A percentile compares a stretch with the other conserved stretches of the same genome.
phyloP scores from a whole-genome alignment of 2,888 invertebrate species.

The Mallateleia sp. region DNA sequence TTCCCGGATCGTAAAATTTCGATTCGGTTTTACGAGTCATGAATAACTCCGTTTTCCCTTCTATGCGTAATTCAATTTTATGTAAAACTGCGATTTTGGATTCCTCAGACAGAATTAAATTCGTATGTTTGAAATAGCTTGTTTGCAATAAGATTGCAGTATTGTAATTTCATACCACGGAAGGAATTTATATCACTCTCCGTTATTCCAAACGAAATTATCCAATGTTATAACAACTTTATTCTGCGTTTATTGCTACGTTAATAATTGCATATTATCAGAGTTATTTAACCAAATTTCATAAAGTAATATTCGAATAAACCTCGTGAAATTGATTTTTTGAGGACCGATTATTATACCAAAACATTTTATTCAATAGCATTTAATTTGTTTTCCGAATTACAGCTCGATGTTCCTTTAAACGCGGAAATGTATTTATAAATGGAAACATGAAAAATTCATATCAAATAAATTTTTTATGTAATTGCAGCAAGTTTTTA shows the following conservation, averaged over 20 bases:
- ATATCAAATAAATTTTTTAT: slow-evolving; percentile 3
- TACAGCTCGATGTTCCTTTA: no score
- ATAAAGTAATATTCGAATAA: neutral
- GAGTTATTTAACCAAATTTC: neutral
- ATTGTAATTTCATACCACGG: slow-evolving; percentile 49
- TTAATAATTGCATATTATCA: slow-evolving; percentile 20
- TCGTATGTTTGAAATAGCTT: slow-evolving; percentile 56
- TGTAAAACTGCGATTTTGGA: slow-evolving; percentile 59
- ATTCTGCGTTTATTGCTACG: slow-evolving; percentile 6
- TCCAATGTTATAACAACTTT: slow-evolving; percentile 19
- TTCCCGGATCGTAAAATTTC: slow-evolving; percentile 29
- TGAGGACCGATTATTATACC: neutral
- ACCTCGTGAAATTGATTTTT: neutral
- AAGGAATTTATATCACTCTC: slow-evolving; percentile 44
- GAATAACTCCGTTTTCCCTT: slow-evolving; percentile 46
- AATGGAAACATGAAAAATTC: neutral
- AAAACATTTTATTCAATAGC: neutral
- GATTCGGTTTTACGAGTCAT: slow-evolving; percentile 24
- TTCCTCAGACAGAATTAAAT: slow-evolving; percentile 47
- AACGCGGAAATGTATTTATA: neutral
- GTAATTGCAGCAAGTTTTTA: neutral
- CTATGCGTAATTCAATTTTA: slow-evolving; percentile 42
- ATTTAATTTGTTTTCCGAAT: neutral
- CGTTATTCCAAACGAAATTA: slow-evolving; percentile 34
- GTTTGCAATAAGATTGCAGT: slow-evolving; percentile 61